Base-by-base conservation (phyloP, 2,888 invertebrate genomes). In the Macropis europaea region DNA sequence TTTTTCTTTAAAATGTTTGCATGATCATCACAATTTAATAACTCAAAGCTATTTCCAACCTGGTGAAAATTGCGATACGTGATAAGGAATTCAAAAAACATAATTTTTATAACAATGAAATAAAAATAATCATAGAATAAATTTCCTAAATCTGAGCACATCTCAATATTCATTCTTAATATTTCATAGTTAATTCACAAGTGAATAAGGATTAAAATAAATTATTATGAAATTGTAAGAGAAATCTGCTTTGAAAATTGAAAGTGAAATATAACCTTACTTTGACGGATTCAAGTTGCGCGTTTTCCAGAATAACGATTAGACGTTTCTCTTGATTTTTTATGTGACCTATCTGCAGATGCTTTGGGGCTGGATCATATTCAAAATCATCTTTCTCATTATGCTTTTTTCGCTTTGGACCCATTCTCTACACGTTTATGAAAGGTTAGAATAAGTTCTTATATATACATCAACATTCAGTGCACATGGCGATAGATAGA, bases 201-300 rank as follows among this genome's bases (percentile, higher is more conserved):
- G 13, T n/a, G n/a, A 28, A 24, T n/a, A 50, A 13, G 11, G 47
- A 48, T 36, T 30, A 40, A 48, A 4, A 38, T 24, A 38, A 47
- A 47, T 36, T 1, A n/a, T 17, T 9, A 1, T 9, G 11, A 9
- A 4, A 3, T 30, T 11, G 22, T 22, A 9, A 19, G 7, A 19
- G 3, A 13, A 61, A 13, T 5, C 1, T 30, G 5, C 42, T 32
- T 11, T 22, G 1, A 40, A n/a, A n/a, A 34, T 30, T 13, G 9
- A 34, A 15, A 36, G 40, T 22, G 17, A 30, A 38, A 57, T 6
- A 62, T 71, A 76, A 81, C 57, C 72, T 86, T 90, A 98, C 98
- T 93, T 99, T 99, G 0, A 98, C 97, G 42, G 97, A 96, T 91
- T 99, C 99, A 56, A 99, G 90, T 86, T 98, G 98, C 2, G 99